Conservation (phyloP, 2,888 invertebrate species). For the Dexiosoma caninum region DNA sequence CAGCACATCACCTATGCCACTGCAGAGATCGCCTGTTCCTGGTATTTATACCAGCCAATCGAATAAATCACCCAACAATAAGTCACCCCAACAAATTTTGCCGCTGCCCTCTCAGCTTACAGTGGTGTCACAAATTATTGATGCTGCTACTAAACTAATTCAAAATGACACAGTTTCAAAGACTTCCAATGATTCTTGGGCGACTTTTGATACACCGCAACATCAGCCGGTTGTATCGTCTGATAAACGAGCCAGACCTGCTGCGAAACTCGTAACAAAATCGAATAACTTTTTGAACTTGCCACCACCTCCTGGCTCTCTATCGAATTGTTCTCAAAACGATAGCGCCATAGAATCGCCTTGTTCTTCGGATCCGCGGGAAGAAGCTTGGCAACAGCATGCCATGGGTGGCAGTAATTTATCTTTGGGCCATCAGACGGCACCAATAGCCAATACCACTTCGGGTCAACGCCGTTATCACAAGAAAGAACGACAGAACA, state of each 20-base stretch:
- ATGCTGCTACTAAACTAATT: conserved; percentile 73
- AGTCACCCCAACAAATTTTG: conserved; percentile 72
- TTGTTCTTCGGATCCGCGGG: conserved; percentile 88
- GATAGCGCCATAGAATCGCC: conserved; percentile 81
- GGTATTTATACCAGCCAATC: conserved; percentile 35
- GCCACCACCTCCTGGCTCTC: conserved; percentile 73
- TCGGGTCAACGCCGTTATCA: conserved; percentile 78
- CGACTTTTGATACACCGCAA: conserved; percentile 80
- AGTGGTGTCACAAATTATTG: conserved; percentile 78
- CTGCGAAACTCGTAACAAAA: conserved; percentile 63
- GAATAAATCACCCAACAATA: conserved; percentile 65
- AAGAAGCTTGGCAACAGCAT: conserved; percentile 80
- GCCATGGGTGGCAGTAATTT: conserved; percentile 63
- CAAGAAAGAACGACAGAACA: conserved; percentile 81
- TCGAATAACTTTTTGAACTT: conserved; percentile 64
- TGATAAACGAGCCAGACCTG: conserved; percentile 58
- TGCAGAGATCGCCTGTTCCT: conserved; percentile 72
- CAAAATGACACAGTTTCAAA: conserved; percentile 74
- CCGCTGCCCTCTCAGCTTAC: conserved; percentile 78
- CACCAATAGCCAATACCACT: conserved; percentile 56
- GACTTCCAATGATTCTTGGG: conserved; percentile 79
- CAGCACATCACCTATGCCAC: conserved; percentile 77
- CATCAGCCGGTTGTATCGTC: conserved; percentile 58
- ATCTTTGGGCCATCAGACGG: conserved; percentile 44
- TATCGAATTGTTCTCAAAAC: conserved; percentile 74